Evolutionary conservation across 2,797 vertebrate species (phyloP).

Genomic region (Galago senegalensis): DNA sequence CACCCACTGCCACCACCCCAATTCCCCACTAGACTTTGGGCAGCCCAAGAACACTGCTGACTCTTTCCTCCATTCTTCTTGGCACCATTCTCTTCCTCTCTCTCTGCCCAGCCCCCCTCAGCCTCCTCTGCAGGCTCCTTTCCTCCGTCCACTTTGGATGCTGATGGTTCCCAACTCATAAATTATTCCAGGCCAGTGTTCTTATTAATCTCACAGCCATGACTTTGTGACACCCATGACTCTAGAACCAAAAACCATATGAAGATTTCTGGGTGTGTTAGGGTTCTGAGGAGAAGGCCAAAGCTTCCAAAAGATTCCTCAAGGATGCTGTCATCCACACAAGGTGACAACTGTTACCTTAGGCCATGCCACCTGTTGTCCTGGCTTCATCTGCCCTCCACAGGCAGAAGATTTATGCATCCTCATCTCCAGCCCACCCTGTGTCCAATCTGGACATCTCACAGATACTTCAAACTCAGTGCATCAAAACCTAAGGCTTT

Average conservation of each 20-base stretch:
- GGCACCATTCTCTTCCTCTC: fast-evolving
- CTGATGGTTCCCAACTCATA: neutral
- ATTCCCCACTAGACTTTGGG: fast-evolving
- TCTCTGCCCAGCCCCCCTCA: neutral
- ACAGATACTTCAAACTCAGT: neutral
- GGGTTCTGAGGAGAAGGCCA: neutral
- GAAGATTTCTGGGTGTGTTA: neutral
- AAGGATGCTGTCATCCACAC: neutral
- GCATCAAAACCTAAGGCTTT: neutral
- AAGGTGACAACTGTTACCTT: neutral
- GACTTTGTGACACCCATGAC: neutral
- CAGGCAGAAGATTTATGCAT: neutral
- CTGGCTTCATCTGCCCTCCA: neutral
- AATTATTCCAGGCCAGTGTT: neutral
- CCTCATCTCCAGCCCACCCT: neutral
- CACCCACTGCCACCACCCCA: fast-evolving
- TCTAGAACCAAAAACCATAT: neutral
- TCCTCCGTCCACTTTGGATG: neutral
- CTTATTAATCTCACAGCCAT: neutral
- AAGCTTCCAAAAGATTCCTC: neutral
- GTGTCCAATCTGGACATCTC: neutral
- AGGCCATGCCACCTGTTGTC: neutral
- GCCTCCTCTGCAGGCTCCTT: neutral
- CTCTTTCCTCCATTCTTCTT: neutral
- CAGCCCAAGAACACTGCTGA: neutral